Evolutionary conservation across 2,113 vertebrate genomes (phyloP), one percentile per base, ranked within the genome.

Genomic region (Pyrgilauda ruficollis): DNA sequence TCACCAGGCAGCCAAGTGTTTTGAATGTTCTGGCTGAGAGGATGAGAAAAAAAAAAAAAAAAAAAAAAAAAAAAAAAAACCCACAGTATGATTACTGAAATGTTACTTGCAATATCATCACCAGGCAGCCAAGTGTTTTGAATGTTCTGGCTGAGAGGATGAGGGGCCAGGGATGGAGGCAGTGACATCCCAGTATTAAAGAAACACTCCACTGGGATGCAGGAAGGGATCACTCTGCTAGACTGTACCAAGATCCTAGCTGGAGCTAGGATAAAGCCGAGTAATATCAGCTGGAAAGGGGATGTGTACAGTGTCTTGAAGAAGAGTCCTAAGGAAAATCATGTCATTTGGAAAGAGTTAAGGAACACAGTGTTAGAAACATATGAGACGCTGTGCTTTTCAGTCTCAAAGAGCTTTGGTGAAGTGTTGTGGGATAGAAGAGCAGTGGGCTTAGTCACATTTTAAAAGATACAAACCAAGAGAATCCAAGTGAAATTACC

Each of bases 311-410:
- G 12, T 15, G 47, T 41, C 63, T 68, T 63, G 30, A 80, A 52
- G 62, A 79, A 75, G 6, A 73, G 11, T 24, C 63, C 37, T 50
- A 30, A 31, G 16, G 33, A 76, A 83, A 67, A 35, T 2, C 9
- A 2, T 24, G 11, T 27, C 4, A 37, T 26, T 66, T 43, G 58
- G 52, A 41, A 89, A 63, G 37, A 63, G 16, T 35, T 49, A 27
- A 84, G 43, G 33, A 72, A 56, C 11, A 15, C 0, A 2, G 35
- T 11, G 5, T 28, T 73, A 5, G 3, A 72, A 82, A 85, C 0
- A 0, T 68, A 83, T 31, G 13, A 80, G 43, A 49, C 35, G 31
- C 43, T 49, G 12, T 55, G 49, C 53, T 84, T 80, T 87, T 92
- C 50, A 46, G 13, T 43, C 56, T 77, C 50, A 69, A 31, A 91